Base-by-base conservation (phyloP, 1,140 invertebrate species). In the Diachasmimorpha longicaudata region DNA sequence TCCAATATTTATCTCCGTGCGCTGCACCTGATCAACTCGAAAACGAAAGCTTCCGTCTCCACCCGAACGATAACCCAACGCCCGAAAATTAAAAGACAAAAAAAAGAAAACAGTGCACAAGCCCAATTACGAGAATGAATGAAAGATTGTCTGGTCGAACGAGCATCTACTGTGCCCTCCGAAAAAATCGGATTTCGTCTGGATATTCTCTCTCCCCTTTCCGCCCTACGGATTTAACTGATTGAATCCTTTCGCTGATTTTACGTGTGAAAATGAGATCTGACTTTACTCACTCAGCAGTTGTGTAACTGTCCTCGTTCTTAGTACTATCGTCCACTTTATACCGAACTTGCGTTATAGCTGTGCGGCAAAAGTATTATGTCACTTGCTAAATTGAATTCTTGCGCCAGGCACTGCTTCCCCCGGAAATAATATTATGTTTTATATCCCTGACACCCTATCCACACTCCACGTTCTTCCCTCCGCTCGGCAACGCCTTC, bases 401-500 rank as follows among this genome's bases (percentile, higher is more conserved):
- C 83, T 85, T 84, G 83, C 83, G 77, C 80, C 78, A 52, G 48
- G 48, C 48, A 80, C 79, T 81, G 82, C 80, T 83, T 81, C 74
- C 82, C 77, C 81, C 76, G 84, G 82, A 85, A 85, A 85, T 85
- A 85, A 85, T 85, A 85, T 85, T 85, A 85, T 85, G 84, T 85
- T 85, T 85, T 85, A 85, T 85, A 83, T 83, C 79, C 79, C 78
- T 79, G 79, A 81, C 78, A 79, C 77, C 80, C 81, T 68, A 68
- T 68, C 31, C 36, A 13, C 66, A 37, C 31, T 37, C 72, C 80
- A 14, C 36, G 8, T n/a, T 39, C 23, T 39, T 14, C 11, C 25
- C 58, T 63, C 58, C 6, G 6, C 25, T 63, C 48, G 11, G 14
- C 13, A 25, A 36, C 58, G 10, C 25, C 25, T 21, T 66, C 58